Evolutionary conservation across 1,140 invertebrate species (phyloP).

Genomic region (Heterodera schachtii): DNA sequence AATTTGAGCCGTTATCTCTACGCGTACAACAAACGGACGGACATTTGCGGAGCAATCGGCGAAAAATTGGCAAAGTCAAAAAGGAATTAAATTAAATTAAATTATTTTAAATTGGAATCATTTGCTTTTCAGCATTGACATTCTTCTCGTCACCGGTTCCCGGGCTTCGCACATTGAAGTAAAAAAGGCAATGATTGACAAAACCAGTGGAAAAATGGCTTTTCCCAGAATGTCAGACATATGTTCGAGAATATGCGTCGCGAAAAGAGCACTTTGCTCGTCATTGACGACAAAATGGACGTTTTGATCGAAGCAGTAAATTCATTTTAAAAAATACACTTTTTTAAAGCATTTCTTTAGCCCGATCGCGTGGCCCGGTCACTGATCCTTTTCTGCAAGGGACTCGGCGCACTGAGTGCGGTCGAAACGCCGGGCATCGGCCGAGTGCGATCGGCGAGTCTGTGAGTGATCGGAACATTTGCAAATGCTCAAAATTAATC

Average conservation of each 20-base stretch:
- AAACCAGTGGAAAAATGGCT: neutral
- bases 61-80: slow-evolving; percentile 5
- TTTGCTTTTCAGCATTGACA: slow-evolving; percentile 3
- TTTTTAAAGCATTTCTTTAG: neutral
- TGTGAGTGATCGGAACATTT: neutral
- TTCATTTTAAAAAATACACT: neutral
- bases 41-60: neutral
- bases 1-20: slow-evolving; percentile 19
- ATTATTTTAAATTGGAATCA: neutral
- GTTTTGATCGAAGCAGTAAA: slow-evolving; percentile 1
- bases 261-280: slow-evolving; percentile 17
- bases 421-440: neutral
- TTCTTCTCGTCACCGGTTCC: slow-evolving; percentile 13
- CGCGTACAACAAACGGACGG: neutral
- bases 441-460: neutral
- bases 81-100: neutral
- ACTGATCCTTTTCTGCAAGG: slow-evolving; percentile 23
- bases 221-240: slow-evolving; percentile 13
- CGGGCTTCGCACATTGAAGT: neutral
- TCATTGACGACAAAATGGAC: slow-evolving; percentile 4
- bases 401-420: neutral
- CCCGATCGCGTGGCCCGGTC: neutral
- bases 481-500: too few species aligned
- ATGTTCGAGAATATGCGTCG: slow-evolving; percentile 9
- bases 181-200: too few species aligned